These are phyloP conservation scores for Homarus americanus DNA, from an alignment of 1,140 invertebrate genomes.

Conservation along the genomic window DNA sequence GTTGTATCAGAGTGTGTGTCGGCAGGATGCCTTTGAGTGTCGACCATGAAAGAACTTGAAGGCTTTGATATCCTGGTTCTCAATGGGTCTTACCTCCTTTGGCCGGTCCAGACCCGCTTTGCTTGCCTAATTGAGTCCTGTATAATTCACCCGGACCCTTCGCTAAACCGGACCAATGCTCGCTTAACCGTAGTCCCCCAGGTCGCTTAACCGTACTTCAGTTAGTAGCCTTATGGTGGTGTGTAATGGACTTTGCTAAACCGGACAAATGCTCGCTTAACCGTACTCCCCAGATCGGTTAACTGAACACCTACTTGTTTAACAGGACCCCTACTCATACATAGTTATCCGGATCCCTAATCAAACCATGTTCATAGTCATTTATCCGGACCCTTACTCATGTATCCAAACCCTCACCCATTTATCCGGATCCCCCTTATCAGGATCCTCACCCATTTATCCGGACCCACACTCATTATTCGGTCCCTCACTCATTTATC, in stretches of 20 bases:
- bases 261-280: neutral
- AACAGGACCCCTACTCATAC: too few species aligned
- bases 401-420: too few species aligned
- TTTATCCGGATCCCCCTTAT: too few species aligned
- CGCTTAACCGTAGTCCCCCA: neutral
- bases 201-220: neutral
- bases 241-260: neutral
- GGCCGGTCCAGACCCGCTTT: slow-evolving; percentile 22
- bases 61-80: slow-evolving; percentile 36
- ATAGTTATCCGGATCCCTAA: too few species aligned
- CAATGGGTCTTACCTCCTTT: slow-evolving; percentile 25
- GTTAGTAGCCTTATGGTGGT: too few species aligned
- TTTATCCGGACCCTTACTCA: too few species aligned
- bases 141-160: slow-evolving; percentile 12
- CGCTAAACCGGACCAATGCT: neutral
- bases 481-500: too few species aligned
- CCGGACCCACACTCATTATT: too few species aligned
- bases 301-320: too few species aligned
- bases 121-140: slow-evolving; percentile 51
- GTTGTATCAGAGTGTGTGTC: neutral
- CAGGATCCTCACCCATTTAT: too few species aligned
- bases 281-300: too few species aligned
- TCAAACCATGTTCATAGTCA: too few species aligned
- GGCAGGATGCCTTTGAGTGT: neutral
- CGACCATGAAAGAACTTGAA: slow-evolving; percentile 14